These are phyloP conservation scores for Cynodonichthys magdalenae DNA, from an alignment of 2,797 vertebrate genomes.

Conservation along the genomic window DNA sequence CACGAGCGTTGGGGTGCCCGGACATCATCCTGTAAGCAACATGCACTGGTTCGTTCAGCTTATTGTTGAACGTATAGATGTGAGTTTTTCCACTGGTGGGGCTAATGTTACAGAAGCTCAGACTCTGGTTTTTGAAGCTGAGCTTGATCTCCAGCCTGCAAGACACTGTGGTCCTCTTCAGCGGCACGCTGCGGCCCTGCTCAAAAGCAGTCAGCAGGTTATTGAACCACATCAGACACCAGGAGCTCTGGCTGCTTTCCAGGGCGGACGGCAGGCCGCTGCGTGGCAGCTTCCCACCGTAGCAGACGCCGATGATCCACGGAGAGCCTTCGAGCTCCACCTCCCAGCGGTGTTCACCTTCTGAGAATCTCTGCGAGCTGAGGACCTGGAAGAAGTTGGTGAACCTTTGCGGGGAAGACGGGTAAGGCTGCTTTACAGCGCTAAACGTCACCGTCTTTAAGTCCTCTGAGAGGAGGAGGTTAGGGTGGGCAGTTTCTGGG, in stretches of 20 bases:
- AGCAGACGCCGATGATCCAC: conserved; percentile 79
- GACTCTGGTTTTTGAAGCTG: conserved; percentile 70
- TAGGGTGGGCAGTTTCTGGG: conserved; percentile 75
- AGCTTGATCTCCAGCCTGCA: conserved; percentile 74
- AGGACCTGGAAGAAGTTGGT: conserved; percentile 78
- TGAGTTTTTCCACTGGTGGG: conserved; percentile 68
- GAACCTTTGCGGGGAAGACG: conserved; percentile 66
- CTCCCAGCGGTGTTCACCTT: conserved; percentile 78
- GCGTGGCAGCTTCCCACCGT: conserved; percentile 58
- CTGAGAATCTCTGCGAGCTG: conserved; percentile 78
- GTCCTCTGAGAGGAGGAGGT: conserved; percentile 78
- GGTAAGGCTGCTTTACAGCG: conserved; percentile 65
- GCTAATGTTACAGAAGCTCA: conserved; percentile 78
- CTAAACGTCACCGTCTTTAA: conserved; percentile 77
- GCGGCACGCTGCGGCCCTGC: conserved; percentile 59
- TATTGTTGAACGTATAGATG: conserved; percentile 74
- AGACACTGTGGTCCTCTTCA: conserved; percentile 73
- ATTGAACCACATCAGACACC: conserved; percentile 83
- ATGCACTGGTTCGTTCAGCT: conserved; percentile 74
- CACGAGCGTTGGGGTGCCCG: conserved; percentile 72
- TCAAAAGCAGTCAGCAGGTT: conserved; percentile 79
- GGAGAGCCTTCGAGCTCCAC: conserved; percentile 72
- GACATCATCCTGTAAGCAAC: conserved; percentile 82
- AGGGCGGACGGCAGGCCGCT: conserved; percentile 76
- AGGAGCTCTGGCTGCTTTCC: conserved; percentile 77